These are phyloP conservation scores for Neotoxoptera formosana DNA, from an alignment of 1,140 invertebrate species.

Conservation along the genomic window DNA sequence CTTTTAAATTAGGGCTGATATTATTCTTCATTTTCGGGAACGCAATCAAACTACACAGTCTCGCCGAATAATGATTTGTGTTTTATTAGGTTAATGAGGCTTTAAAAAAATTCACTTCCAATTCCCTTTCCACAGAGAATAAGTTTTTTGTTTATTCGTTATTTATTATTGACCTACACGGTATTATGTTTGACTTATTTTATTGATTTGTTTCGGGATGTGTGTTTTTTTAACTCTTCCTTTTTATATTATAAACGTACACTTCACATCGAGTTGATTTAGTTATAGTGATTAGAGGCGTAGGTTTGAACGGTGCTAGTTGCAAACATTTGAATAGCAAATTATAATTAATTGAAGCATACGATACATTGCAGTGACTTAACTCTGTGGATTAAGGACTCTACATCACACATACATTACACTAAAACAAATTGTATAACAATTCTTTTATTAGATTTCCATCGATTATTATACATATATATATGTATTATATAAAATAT, in stretches of 20 bases:
- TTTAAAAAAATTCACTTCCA: neutral
- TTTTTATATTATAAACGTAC: neutral
- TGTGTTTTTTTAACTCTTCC: neutral
- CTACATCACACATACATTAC: neutral
- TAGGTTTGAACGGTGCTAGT: neutral
- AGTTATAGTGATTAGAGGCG: neutral
- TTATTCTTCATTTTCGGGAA: neutral
- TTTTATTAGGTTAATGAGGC: neutral
- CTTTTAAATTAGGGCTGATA: neutral
- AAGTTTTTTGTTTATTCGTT: neutral
- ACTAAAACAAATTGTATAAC: too few species aligned
- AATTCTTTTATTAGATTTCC: too few species aligned
- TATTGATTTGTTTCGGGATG: neutral
- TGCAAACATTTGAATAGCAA: neutral
- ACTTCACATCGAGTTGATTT: neutral
- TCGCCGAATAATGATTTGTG: neutral
- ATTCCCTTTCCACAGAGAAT: neutral
- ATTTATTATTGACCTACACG: neutral
- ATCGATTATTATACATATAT: too few species aligned
- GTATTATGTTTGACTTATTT: neutral
- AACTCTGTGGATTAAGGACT: neutral
- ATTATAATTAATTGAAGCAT: neutral
- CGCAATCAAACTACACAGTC: neutral
- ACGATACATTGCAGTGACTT: neutral
- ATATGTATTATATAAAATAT: too few species aligned